Conservation (phyloP, 2,797 vertebrate genomes). For the Ctenosaura bakeri region DNA sequence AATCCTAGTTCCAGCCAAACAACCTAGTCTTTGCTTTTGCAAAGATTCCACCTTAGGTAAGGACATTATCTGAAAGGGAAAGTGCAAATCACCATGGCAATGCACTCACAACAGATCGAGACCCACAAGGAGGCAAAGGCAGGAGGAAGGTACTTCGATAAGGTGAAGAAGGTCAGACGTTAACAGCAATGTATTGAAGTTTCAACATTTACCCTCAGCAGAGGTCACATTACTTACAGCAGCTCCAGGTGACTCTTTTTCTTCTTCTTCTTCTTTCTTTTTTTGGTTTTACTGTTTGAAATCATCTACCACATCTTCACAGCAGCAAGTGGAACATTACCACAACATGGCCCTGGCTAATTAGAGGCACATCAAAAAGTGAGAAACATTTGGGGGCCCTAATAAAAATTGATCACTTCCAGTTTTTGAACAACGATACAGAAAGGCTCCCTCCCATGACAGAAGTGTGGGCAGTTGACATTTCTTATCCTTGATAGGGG, state of each 20-base stretch:
- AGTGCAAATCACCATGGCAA: not conserved
- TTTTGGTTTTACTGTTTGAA: not conserved
- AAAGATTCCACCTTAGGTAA: not conserved
- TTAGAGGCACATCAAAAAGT: slow-evolving; percentile 31
- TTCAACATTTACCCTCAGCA: slow-evolving; percentile 7
- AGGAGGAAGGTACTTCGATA: not conserved
- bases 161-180: not conserved
- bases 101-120: not conserved
- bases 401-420: not conserved
- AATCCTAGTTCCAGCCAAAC: not conserved
- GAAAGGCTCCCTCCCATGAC: not conserved
- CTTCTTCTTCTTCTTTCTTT: not conserved
- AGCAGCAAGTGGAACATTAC: slow-evolving; percentile 17
- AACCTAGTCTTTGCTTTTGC: not conserved
- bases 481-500: not conserved
- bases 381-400: not conserved
- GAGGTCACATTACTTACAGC: not conserved
- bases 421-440: slow-evolving; percentile 31
- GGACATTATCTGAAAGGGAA: not conserved
- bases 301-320: slow-evolving; percentile 16
- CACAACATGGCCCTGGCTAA: not conserved
- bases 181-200: not conserved
- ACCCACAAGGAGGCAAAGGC: not conserved
- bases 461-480: slow-evolving; percentile 16
- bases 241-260: not conserved